phyloP scores from a whole-genome alignment of 2,888 invertebrate genomes.

The Acleris sparsana region DNA sequence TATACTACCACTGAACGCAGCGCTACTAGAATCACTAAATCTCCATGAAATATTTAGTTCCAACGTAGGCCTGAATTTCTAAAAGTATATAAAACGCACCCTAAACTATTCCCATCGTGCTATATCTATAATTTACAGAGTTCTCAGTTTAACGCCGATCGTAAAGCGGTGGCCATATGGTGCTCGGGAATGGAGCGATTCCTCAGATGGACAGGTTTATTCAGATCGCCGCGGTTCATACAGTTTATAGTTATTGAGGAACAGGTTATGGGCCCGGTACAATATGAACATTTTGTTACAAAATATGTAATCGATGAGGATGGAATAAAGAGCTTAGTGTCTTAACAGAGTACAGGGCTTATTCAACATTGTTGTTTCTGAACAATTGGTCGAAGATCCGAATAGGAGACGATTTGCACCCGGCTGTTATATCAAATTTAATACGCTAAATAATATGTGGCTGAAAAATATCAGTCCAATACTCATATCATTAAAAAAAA shows the following conservation, averaged over 20 bases:
- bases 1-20: too few species aligned
- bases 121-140: constrained; percentile 16
- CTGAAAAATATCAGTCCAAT: too few species aligned
- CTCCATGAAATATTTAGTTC: neutral
- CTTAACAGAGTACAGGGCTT: too few species aligned
- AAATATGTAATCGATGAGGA: neutral
- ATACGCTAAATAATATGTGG: too few species aligned
- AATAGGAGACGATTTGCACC: too few species aligned
- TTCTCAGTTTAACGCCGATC: constrained; percentile 25
- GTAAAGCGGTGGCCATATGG: constrained; percentile 31
- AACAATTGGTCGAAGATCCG: too few species aligned
- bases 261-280: constrained; percentile 10
- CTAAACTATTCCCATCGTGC: constrained; percentile 11
- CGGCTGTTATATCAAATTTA: too few species aligned
- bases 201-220: constrained; percentile 35
- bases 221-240: constrained; percentile 16
- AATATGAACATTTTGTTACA: neutral
- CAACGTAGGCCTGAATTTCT: neutral
- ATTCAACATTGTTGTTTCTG: too few species aligned
- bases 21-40: neutral
- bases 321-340: too few species aligned
- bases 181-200: constrained; percentile 29
- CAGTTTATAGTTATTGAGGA: constrained; percentile 18
- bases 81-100: constrained; percentile 3
- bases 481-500: too few species aligned